A percentile compares a stretch with the other conserved stretches of the same genome.
Conservation (phyloP, 2,888 invertebrate genomes). For the Pasiphila rectangulata region DNA sequence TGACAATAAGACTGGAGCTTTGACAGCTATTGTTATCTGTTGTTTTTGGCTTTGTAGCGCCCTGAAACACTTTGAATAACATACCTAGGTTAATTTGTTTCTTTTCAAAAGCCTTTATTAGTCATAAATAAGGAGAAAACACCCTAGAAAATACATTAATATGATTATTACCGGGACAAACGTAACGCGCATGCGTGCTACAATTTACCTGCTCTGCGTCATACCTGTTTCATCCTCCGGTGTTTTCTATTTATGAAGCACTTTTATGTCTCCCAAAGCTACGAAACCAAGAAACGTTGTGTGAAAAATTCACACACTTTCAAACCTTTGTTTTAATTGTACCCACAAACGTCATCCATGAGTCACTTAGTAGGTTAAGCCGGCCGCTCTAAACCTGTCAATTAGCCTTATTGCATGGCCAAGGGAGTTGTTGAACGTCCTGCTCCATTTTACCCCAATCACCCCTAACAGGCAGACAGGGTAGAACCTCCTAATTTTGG, state of each 20-base stretch:
- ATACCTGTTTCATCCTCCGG: slow-evolving; percentile 42
- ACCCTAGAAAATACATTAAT: slow-evolving; percentile 45
- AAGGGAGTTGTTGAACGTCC: not conserved
- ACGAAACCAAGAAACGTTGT: not conserved
- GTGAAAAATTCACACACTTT: too few relatives aligned
- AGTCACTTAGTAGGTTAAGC: too few relatives aligned
- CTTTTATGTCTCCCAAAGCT: slow-evolving; percentile 12
- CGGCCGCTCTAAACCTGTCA: not conserved
- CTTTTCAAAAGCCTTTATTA: not conserved
- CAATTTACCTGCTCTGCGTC: slow-evolving; percentile 49
- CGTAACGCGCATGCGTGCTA: slow-evolving; percentile 49
- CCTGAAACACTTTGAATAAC: not conserved
- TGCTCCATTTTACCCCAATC: not conserved
- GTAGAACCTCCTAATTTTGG: slow-evolving; percentile 9
- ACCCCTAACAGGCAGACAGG: not conserved
- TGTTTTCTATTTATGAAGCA: slow-evolving; percentile 26
- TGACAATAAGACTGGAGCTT: slow-evolving; percentile 10
- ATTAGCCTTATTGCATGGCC: not conserved
- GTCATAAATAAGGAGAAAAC: slow-evolving; percentile 29
- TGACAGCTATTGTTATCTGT: not conserved
- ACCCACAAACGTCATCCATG: too few relatives aligned
- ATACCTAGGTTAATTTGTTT: not conserved
- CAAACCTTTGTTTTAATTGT: too few relatives aligned
- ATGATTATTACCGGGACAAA: slow-evolving; percentile 42
- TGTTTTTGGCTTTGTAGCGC: not conserved